Percentiles rank a stretch among this genome's conserved stretches.
Evolutionary conservation across 1,140 invertebrate genomes (phyloP).

Genomic region (Bradysia coprophila): DNA sequence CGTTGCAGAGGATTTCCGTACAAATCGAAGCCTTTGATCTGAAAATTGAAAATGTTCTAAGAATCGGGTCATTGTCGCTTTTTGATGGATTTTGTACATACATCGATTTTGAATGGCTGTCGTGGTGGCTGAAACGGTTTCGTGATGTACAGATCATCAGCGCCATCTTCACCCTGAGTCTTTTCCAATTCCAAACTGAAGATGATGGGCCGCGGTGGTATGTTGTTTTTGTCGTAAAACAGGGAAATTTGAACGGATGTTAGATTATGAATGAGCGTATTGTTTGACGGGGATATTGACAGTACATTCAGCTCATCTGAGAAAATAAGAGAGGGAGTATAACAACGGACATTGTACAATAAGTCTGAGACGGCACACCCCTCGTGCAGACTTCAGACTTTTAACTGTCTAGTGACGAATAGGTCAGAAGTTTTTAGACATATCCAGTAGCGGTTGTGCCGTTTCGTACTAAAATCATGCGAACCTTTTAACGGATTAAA

Average conservation of each 20-base stretch:
- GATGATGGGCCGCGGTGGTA: slow-evolving; percentile 3
- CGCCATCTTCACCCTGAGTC: not conserved
- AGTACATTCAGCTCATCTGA: slow-evolving; percentile 28
- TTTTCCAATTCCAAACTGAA: not conserved
- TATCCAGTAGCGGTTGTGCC: too few relatives aligned
- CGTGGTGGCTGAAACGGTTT: slow-evolving; percentile 26
- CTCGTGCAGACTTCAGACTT: too few relatives aligned
- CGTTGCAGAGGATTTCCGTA: slow-evolving; percentile 24
- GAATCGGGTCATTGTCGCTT: too few relatives aligned
- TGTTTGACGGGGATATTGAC: slow-evolving; percentile 27
- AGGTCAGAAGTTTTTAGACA: too few relatives aligned
- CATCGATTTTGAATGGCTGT: slow-evolving; percentile 32
- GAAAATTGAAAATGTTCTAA: slow-evolving; percentile 5
- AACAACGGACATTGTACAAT: too few relatives aligned
- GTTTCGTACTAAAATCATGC: too few relatives aligned
- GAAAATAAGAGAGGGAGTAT: slow-evolving; percentile 1
- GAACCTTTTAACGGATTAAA: slow-evolving; percentile 41
- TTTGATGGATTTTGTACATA: slow-evolving; percentile 13
- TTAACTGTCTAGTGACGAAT: too few relatives aligned
- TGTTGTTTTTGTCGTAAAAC: slow-evolving; percentile 24
- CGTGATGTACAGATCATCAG: slow-evolving; percentile 20
- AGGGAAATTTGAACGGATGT: slow-evolving; percentile 27
- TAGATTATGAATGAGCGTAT: slow-evolving; percentile 21
- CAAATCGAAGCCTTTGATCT: slow-evolving; percentile 19
- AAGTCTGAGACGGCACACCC: too few relatives aligned